Evolutionary conservation across 2,888 invertebrate species (phyloP), one percentile per base, ranked within the genome.

Genomic region (Athalia circularis): DNA sequence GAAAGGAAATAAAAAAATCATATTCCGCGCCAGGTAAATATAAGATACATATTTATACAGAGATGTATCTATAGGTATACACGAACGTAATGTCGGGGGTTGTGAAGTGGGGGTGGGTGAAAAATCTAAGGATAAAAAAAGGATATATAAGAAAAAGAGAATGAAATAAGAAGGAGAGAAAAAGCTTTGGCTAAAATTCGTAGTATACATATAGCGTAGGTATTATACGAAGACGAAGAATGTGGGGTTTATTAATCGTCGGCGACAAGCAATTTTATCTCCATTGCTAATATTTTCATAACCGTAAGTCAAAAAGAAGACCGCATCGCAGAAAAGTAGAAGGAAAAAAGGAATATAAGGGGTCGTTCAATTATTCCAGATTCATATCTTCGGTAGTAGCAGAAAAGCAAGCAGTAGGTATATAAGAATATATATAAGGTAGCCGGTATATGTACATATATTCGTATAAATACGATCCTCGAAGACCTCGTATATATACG

Each of bases 261-360:
- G 52, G 45, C 50, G 68, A 68, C 52, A 43, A 54, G 54, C 50
- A 72, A 59, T 72, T 72, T 72, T 59, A 47, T 72, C 29, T 72
- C 59, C 57, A 59, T 59, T 72, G 72, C 72, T 72, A 59, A 72
- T 72, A 72, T 72, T 72, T 72, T 72, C 45, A 72, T 57, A 72
- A 72, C 59, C 57, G 59, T 59, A 59, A 72, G 72, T 59, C 72
- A 59, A 59, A 65, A 72, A 59, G n/a, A 11, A n/a, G 54, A 11
- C n/a, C 54, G n/a, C n/a, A n/a, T 54, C n/a, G 54, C 54, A 54
- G 54, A 11, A n/a, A n/a, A 54, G n/a, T 54, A 54, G n/a, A 54
- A 54, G 3, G 8, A 54, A n/a, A 54, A 8, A 54, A 54, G 8
- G 54, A 54, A 54, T 54, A 8, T 4, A 62, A 15, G 62, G 62